Conservation (phyloP, 2,888 invertebrate genomes). For the Allacma fusca region DNA sequence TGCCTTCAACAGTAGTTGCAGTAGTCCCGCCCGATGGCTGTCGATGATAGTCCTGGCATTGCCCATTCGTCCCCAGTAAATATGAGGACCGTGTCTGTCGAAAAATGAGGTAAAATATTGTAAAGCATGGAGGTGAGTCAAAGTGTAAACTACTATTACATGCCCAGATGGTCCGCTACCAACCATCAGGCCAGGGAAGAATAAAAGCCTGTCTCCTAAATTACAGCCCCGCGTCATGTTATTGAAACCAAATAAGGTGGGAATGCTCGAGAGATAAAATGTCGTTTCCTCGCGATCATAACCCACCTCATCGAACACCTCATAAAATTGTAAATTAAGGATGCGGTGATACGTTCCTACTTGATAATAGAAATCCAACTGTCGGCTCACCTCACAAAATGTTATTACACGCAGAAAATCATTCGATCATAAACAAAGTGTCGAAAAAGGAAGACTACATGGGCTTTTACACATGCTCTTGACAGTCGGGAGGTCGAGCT, state of each 20-base stretch:
- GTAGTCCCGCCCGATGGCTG: background rate
- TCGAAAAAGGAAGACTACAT: background rate
- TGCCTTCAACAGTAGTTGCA: background rate
- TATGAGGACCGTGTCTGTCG: background rate
- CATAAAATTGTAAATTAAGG: conserved; percentile 1
- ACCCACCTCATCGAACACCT: background rate
- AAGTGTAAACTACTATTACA: background rate
- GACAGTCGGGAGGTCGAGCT: background rate
- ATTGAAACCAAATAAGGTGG: conserved; percentile 23
- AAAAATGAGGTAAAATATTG: background rate
- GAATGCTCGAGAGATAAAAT: background rate
- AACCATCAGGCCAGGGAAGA: background rate
- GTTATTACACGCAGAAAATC: background rate
- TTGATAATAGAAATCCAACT: background rate
- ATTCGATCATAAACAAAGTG: conserved; percentile 11
- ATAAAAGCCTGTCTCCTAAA: conserved; percentile 19
- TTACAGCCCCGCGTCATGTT: conserved; percentile 3
- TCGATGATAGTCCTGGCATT: background rate
- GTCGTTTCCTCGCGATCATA: background rate
- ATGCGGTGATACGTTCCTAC: background rate
- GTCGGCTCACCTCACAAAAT: background rate
- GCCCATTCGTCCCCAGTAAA: background rate
- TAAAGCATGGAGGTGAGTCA: background rate
- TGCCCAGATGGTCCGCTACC: background rate
- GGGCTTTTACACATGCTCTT: background rate